Base-by-base conservation (phyloP, 2,888 invertebrate genomes). In the Acrocera orbiculus region DNA sequence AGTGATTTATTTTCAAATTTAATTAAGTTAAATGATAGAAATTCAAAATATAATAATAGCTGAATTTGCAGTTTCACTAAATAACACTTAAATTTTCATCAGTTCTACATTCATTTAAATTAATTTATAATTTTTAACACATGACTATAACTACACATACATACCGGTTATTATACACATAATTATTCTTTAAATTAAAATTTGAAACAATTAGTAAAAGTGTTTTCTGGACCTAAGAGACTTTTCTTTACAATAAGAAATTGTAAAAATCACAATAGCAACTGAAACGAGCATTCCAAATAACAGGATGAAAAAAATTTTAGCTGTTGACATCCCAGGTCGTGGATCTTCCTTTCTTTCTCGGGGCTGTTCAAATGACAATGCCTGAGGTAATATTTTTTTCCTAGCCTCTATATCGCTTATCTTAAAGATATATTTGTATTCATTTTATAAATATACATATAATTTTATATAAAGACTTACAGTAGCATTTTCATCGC, bases 231-330 rank as follows among this genome's bases (percentile, higher is more conserved):
- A 77, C 44, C 82, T 78, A n/a, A n/a, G n/a, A n/a, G n/a, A n/a
- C 53, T 89, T 86, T 53, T 92, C 92, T 56, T 90, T 87, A 56
- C 92, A 92, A 56, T 86, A 80, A 68, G 92, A 81, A 40, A 93
- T 80, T 17, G 82, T 90, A 34, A 92, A 71, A 4, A 92, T 81
- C 1, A 82, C 77, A 41, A 81, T 70, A 0, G 78, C 83, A 27
- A 86, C 79, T 8, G 92, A 59, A 3, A 78, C 79, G 16, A 95
- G 67, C 32, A 92, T 76, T 10, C 80, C 78, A 32, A 81, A 67
- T 45, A 96, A 67, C 64, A 95, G 76, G 40, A 89, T 69, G 3
- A 92, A 65, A 62, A 95, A 89, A 33, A 92, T 75, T 41, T 90
- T 93, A 34, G 89, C 69, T 32, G 90, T 92, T 4, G 89, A 85